Evolutionary conservation across 2,888 invertebrate genomes (phyloP).

Genomic region (Mechanitis messenoides): DNA sequence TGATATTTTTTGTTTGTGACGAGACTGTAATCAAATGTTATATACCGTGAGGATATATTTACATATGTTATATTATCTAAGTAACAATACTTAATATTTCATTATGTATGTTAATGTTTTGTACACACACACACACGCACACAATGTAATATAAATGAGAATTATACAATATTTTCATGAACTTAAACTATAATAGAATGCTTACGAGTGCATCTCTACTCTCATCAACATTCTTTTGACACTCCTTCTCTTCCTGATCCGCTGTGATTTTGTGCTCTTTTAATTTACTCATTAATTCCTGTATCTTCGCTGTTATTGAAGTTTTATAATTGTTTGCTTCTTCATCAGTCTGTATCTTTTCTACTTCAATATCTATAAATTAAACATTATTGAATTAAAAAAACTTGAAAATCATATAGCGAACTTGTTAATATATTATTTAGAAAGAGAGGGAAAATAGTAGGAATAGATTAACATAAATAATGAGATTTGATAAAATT

Average conservation of each 20-base stretch:
- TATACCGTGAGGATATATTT: not conserved
- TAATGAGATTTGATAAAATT: too few species aligned
- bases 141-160: too few species aligned
- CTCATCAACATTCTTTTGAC: slow-evolving; percentile 59
- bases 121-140: not conserved
- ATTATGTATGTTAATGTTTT: too few species aligned
- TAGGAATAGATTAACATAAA: too few species aligned
- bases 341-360: slow-evolving; percentile 48
- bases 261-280: slow-evolving; percentile 50
- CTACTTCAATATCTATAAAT: slow-evolving; percentile 49
- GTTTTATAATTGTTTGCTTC: slow-evolving; percentile 51
- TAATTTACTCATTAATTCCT: slow-evolving; percentile 48
- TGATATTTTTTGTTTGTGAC: slow-evolving; percentile 80
- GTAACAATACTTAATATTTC: too few species aligned
- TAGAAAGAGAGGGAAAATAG: too few species aligned
- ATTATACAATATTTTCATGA: too few species aligned
- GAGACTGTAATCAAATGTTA: slow-evolving; percentile 56
- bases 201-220: slow-evolving; percentile 59
- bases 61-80: too few species aligned
- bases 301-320: slow-evolving; percentile 50
- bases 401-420: too few species aligned
- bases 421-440: too few species aligned
- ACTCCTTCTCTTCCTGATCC: slow-evolving; percentile 58
- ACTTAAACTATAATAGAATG: slow-evolving; percentile 10
- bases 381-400: not conserved